Evolutionary conservation across 1,140 invertebrate species (phyloP), one percentile per base, ranked within the genome.

Genomic region (Doryteuthis pealeii): DNA sequence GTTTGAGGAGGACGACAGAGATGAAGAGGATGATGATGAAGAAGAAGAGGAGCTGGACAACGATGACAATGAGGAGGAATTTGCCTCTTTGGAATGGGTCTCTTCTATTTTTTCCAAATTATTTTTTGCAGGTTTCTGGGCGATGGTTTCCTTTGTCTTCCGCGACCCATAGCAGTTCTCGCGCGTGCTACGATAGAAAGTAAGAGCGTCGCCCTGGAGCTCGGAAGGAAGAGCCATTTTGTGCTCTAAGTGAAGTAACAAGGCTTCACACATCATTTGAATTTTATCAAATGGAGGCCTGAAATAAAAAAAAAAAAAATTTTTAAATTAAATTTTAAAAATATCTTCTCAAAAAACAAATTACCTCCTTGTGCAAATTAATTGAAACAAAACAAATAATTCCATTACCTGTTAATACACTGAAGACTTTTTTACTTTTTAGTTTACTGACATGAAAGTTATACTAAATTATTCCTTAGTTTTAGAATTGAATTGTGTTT

Each of bases 251-350:
- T 86, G 78, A 14, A 85, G 74, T 4, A 80, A 40, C 22, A 86
- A 68, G 30, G 83, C 81, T 62, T 86, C 82, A 71, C 78, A 78
- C 78, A 81, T 79, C 30, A 79, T 68, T n/a, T 76, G 76, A 4
- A 84, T 68, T 54, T 81, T 79, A 31, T 83, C 83, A 82, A 86
- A 86, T 31, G 76, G 78, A 33, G 83, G 84, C 62, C 84, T 86
- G 77, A 66, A 82, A 80, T 26, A 70, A 62, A 74, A 67, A 67
- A 33, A 70, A 31, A 49, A 43, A 68, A 40, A 31, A 18, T 58
- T 26, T 26, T 14, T 40, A 43, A 54, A 70, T 10, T 28, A 1
- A 62, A n/a, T n/a, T n/a, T n/a, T n/a, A 26, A 45, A 15, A 6
- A 22, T 26, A 22, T 54, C 28, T 10, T 26, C 14, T 14, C 49